Conservation (phyloP, 1,140 invertebrate genomes). For the Brachionus plicatilis region DNA sequence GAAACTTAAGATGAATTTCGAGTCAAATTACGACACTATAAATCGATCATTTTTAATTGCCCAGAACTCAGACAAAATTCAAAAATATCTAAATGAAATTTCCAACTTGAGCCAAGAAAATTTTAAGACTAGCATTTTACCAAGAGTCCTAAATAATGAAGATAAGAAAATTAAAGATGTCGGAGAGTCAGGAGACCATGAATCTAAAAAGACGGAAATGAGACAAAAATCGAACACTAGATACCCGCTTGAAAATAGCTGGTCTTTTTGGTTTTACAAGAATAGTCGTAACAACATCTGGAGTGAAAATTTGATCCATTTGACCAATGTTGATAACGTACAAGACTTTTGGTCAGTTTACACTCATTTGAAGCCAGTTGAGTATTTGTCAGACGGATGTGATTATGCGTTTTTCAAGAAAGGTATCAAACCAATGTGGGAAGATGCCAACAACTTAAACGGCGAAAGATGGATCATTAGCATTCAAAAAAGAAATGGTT, state of each 20-base stretch:
- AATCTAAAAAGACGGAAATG: not conserved
- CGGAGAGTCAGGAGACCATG: not conserved
- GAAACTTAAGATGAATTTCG: not conserved
- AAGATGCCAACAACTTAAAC: not conserved
- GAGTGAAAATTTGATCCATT: not conserved
- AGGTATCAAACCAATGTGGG: constrained; percentile 7
- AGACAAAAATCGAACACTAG: not conserved
- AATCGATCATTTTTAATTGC: constrained; percentile 22
- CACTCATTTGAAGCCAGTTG: not conserved
- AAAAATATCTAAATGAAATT: not conserved
- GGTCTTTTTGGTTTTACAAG: constrained; percentile 25
- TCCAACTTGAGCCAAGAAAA: not conserved
- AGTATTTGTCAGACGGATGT: constrained; percentile 1
- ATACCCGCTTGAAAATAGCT: not conserved
- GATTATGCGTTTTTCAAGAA: constrained; percentile 33
- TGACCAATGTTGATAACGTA: not conserved
- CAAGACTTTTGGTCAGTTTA: not conserved
- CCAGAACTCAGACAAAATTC: not conserved
- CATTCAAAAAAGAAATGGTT: not conserved
- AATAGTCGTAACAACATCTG: not conserved
- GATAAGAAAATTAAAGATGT: not conserved
- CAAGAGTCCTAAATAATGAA: not conserved
- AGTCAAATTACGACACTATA: constrained; percentile 11
- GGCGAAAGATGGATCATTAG: not conserved
- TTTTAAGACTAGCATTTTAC: not conserved